phyloP scores from a whole-genome alignment of 2,888 invertebrate species.

The Stratiomys singularior region DNA sequence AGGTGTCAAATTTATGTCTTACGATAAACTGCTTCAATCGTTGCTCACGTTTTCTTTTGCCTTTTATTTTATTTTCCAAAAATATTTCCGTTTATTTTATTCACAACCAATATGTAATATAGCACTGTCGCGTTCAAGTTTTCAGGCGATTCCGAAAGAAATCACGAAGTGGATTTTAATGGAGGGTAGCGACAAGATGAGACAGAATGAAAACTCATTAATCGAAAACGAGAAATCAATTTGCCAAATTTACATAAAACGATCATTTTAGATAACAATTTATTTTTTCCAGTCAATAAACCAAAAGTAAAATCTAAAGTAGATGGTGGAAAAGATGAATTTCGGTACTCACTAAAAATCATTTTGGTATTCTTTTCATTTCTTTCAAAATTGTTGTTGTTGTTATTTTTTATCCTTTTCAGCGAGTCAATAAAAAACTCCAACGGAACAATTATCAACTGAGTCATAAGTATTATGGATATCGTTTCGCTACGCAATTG shows the following conservation, averaged over 20 bases:
- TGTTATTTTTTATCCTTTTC: no score
- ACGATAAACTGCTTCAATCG: constrained; percentile 16
- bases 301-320: background rate
- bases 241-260: constrained; percentile 52
- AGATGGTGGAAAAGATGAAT: constrained; percentile 17
- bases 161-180: constrained; percentile 33
- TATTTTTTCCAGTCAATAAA: background rate
- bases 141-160: background rate
- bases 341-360: no score
- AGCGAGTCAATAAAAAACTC: no score
- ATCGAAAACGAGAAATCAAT: constrained; percentile 53
- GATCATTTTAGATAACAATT: constrained; percentile 50
- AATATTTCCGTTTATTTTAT: background rate
- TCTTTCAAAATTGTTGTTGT: no score
- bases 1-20: constrained; percentile 33
- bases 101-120: background rate
- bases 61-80: background rate
- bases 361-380: no score
- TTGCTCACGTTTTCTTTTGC: background rate
- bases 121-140: background rate
- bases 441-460: no score
- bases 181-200: constrained; percentile 4
- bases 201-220: constrained; percentile 45
- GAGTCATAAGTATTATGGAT: no score
- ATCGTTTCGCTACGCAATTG: no score